A percentile compares a stretch with the other conserved stretches of the same genome.
Evolutionary conservation across 2,888 invertebrate genomes (phyloP).

Genomic region (Tanaodytes sp.): DNA sequence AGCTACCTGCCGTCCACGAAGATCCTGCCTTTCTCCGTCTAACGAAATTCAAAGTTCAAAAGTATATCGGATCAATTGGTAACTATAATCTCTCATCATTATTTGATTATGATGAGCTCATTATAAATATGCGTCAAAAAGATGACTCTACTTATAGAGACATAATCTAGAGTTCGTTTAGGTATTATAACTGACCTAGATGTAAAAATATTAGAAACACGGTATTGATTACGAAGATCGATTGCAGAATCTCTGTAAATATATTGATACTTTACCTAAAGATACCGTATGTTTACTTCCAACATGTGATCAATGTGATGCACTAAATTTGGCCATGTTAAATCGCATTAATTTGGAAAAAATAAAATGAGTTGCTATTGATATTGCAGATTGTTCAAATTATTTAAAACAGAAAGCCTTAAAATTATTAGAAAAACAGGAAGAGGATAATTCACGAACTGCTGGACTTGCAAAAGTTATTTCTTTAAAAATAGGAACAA

Average conservation of each 20-base stretch:
- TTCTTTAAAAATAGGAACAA: slow-evolving; percentile 12
- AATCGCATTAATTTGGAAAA: slow-evolving; percentile 44
- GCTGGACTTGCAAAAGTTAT: slow-evolving; percentile 57
- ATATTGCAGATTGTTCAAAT: slow-evolving; percentile 50
- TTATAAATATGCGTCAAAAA: no score
- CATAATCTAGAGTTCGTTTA: no score
- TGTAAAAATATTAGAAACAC: no score
- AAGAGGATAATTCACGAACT: slow-evolving; percentile 55
- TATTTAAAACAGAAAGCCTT: slow-evolving; percentile 42
- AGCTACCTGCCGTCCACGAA: no score
- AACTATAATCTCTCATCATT: no score
- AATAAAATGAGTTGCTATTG: slow-evolving; percentile 16
- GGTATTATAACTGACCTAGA: no score
- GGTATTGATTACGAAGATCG: no score
- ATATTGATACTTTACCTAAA: not conserved
- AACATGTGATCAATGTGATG: slow-evolving; percentile 35
- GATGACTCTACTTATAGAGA: no score
- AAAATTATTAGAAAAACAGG: slow-evolving; percentile 39
- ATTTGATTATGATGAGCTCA: no score
- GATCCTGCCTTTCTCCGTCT: no score
- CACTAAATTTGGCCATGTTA: slow-evolving; percentile 28
- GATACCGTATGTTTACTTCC: not conserved
- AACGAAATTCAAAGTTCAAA: no score
- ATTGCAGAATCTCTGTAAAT: not conserved
- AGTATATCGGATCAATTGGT: no score